Percentiles rank a stretch among this genome's conserved stretches.
Evolutionary conservation across 2,888 invertebrate species (phyloP).

Genomic region (Macroteleia sp.): DNA sequence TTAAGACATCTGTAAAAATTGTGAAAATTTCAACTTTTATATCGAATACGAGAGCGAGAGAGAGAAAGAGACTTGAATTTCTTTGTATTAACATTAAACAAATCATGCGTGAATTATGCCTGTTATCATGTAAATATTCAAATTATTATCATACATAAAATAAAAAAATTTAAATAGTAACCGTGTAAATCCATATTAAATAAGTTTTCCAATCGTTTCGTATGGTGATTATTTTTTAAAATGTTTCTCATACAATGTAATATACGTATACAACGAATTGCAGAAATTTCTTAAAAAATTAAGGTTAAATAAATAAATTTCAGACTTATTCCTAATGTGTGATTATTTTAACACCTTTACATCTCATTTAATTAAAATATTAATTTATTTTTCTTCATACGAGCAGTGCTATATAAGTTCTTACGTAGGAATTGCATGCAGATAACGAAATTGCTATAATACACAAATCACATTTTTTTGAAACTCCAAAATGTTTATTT

Average conservation of each 20-base stretch:
- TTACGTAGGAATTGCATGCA: too few species aligned
- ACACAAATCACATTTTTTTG: too few species aligned
- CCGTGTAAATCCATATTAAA: slow-evolving; percentile 19
- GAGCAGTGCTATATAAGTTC: too few species aligned
- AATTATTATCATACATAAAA: slow-evolving; percentile 13
- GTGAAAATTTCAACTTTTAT: slow-evolving; percentile 13
- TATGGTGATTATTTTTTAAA: slow-evolving; percentile 28
- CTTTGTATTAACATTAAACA: slow-evolving; percentile 32
- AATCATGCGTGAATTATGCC: slow-evolving; percentile 43
- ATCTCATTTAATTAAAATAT: too few species aligned
- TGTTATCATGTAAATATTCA: slow-evolving; percentile 28
- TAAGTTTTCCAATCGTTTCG: slow-evolving; percentile 28
- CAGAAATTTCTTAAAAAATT: slow-evolving; percentile 4
- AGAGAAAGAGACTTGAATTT: slow-evolving; percentile 56
- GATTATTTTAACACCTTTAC: too few species aligned
- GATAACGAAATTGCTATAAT: too few species aligned
- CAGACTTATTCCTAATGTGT: too few species aligned
- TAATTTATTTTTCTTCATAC: too few species aligned
- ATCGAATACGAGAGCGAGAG: slow-evolving; percentile 33
- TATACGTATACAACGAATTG: slow-evolving; percentile 9
- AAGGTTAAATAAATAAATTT: slow-evolving; percentile 30
- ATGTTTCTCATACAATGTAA: slow-evolving; percentile 25
- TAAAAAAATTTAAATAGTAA: slow-evolving; percentile 11
- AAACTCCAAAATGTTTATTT: too few species aligned
- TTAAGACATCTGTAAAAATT: too few species aligned